Evolutionary conservation across 1,140 invertebrate species (phyloP).

Genomic region (Rhopalosiphum padi): DNA sequence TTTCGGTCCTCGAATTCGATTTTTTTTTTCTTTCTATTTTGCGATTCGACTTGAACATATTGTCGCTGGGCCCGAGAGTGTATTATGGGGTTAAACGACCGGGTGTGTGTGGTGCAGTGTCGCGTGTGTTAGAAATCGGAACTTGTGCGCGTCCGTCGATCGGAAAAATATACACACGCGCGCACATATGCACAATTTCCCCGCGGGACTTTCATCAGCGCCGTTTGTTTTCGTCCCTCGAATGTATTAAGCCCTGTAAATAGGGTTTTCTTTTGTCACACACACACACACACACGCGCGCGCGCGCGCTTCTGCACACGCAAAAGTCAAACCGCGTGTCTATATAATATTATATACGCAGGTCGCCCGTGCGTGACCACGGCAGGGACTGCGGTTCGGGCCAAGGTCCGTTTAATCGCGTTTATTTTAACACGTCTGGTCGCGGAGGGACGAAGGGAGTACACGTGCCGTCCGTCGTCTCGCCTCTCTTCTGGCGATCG

Average conservation of each 20-base stretch:
- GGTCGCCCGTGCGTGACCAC: conserved; percentile 10
- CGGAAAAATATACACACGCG: background rate
- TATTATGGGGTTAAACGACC: background rate
- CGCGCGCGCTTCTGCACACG: background rate
- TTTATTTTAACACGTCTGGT: background rate
- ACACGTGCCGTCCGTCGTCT: background rate
- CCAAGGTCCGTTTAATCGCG: conserved; percentile 11
- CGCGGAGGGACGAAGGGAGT: background rate
- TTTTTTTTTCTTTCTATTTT: background rate
- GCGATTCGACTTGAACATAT: background rate
- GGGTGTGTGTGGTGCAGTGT: too few species aligned
- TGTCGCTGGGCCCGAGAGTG: background rate
- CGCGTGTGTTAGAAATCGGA: background rate
- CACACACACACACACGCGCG: background rate
- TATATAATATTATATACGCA: background rate
- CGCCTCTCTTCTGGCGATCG: background rate
- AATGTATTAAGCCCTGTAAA: background rate
- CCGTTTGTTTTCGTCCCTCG: conserved; percentile 34
- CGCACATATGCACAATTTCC: background rate
- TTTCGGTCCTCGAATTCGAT: background rate
- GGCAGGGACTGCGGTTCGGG: background rate
- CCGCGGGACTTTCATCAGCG: conserved; percentile 23
- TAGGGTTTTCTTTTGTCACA: conserved; percentile 4
- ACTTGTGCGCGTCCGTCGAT: background rate
- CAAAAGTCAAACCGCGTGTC: background rate